Percentiles rank a stretch among this genome's conserved stretches.
These are phyloP conservation scores for Protobothrops mucrosquamatus DNA, from an alignment of 2,113 vertebrate genomes.

Conservation along the genomic window DNA sequence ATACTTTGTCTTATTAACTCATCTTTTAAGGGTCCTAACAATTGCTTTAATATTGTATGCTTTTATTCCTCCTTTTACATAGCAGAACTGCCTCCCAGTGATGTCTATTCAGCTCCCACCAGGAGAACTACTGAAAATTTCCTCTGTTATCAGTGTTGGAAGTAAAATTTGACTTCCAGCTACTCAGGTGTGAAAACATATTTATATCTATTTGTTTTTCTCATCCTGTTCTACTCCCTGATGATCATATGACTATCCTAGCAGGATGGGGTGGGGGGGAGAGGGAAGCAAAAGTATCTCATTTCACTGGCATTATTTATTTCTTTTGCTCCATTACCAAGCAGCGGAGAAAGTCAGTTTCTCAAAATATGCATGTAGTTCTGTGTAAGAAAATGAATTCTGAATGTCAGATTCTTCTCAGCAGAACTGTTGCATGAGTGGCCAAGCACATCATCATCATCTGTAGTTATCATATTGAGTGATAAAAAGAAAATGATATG, in stretches of 20 bases:
- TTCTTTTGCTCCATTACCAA: conserved; percentile 2
- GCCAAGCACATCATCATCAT: neutral
- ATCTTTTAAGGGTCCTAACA: neutral
- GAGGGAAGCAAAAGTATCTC: neutral
- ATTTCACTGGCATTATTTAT: neutral
- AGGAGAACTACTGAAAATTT: neutral
- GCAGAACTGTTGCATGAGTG: neutral
- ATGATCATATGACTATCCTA: neutral
- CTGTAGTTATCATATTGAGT: neutral
- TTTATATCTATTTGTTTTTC: conserved; percentile 17
- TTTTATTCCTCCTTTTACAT: neutral
- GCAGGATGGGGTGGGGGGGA: neutral
- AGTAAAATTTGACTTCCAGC: neutral
- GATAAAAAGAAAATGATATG: neutral
- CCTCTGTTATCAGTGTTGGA: neutral
- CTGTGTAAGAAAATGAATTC: neutral
- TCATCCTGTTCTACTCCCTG: neutral
- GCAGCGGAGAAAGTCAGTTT: neutral
- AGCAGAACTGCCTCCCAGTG: neutral
- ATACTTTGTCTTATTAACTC: neutral
- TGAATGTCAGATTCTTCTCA: neutral
- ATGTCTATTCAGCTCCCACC: neutral
- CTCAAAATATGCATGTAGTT: neutral
- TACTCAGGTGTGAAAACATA: conserved; percentile 15
- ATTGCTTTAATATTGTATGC: neutral